Conservation (phyloP, 2,113 vertebrate species). For the Tonatia bakeri region DNA sequence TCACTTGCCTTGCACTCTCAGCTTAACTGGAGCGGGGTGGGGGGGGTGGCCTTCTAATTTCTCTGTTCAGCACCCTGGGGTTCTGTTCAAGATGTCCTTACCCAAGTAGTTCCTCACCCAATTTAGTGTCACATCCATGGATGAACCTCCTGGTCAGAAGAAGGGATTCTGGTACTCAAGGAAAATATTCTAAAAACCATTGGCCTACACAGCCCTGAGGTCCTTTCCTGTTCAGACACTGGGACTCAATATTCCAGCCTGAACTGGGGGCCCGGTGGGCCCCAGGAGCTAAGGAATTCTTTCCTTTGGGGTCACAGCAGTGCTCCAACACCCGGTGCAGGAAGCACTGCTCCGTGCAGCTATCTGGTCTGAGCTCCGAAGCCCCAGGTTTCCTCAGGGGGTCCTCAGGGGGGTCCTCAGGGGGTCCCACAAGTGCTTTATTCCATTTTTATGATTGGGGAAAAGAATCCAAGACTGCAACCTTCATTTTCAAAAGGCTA, state of each 20-base stretch:
- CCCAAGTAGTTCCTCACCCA: background rate
- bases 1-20: background rate
- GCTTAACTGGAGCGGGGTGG: background rate
- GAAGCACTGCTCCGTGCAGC: background rate
- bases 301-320: background rate
- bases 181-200: background rate
- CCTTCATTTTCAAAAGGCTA: background rate
- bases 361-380: background rate
- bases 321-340: background rate
- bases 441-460: background rate
- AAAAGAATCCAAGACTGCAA: background rate
- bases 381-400: background rate
- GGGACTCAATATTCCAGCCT: background rate
- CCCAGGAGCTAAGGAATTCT: background rate
- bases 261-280: background rate
- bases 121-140: background rate
- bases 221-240: background rate
- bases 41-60: too few relatives aligned
- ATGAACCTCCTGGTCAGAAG: background rate
- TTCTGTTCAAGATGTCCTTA: background rate
- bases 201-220: background rate
- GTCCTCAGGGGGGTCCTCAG: too few relatives aligned
- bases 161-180: background rate
- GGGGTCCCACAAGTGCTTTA: background rate
- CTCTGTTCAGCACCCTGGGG: background rate